These are phyloP conservation scores for Enoplosus armatus DNA, from an alignment of 2,797 vertebrate genomes.

Conservation along the genomic window DNA sequence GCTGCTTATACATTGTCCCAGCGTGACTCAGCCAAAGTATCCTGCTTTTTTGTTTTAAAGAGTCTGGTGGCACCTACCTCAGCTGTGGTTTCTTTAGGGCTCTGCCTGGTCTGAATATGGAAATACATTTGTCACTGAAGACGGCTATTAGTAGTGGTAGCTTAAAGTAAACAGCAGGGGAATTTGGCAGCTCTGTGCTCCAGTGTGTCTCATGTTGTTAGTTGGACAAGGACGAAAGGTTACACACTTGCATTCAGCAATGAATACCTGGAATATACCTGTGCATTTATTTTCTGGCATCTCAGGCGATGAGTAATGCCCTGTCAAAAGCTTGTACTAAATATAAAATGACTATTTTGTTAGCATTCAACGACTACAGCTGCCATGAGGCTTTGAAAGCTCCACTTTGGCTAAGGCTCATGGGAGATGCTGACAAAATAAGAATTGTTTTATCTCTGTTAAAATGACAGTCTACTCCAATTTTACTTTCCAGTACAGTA, in stretches of 20 bases:
- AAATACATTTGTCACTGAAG: no score
- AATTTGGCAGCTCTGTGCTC: background rate
- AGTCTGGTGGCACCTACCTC: no score
- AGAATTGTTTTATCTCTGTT: background rate
- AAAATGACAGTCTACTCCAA: background rate
- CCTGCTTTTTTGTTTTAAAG: no score
- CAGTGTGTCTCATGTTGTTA: background rate
- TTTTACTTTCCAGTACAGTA: background rate
- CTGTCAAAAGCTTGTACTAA: background rate
- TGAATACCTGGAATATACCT: background rate
- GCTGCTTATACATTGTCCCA: no score
- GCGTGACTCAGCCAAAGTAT: no score
- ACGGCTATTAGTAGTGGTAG: no score
- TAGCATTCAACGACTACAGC: background rate
- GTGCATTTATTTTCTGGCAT: background rate
- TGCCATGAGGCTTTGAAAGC: constrained; percentile 1
- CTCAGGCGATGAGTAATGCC: background rate
- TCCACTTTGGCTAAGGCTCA: background rate
- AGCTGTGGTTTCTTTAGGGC: no score
- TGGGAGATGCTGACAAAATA: constrained; percentile 14
- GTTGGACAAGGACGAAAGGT: background rate
- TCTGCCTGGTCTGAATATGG: no score
- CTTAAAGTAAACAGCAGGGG: background rate
- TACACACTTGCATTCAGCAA: background rate
- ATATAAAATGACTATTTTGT: background rate